Percentiles rank a stretch among this genome's conserved stretches.
phyloP scores from a whole-genome alignment of 2,888 invertebrate species.

The Pachycephus smyrnensis region DNA sequence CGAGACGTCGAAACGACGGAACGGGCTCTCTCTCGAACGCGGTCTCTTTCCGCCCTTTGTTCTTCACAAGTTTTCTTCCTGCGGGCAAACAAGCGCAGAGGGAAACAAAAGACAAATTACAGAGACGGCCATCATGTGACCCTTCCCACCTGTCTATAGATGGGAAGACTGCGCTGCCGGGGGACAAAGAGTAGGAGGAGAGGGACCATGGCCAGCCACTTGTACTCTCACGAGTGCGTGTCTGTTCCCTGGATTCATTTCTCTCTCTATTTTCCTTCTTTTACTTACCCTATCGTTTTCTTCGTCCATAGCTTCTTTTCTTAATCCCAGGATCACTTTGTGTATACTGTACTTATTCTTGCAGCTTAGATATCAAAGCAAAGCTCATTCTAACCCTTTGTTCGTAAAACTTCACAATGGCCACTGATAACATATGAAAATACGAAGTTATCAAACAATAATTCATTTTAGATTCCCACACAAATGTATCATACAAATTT shows the following conservation, averaged over 20 bases:
- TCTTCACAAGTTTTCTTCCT: slow-evolving; percentile 58
- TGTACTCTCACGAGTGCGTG: slow-evolving; percentile 1
- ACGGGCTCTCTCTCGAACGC: slow-evolving; percentile 21
- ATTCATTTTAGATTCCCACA: background rate
- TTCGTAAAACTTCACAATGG: background rate
- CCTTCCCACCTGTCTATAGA: slow-evolving; percentile 59
- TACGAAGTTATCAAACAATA: background rate
- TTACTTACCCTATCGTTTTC: background rate
- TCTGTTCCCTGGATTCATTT: background rate
- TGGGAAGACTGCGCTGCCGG: slow-evolving; percentile 14
- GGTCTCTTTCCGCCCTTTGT: slow-evolving; percentile 60
- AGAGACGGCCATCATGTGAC: slow-evolving; percentile 60
- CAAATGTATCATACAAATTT: background rate
- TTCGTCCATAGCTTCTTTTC: background rate
- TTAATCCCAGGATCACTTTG: background rate
- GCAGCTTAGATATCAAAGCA: background rate
- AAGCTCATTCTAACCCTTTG: background rate
- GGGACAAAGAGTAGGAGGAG: background rate
- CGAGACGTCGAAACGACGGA: slow-evolving; percentile 4
- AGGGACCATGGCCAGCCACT: slow-evolving; percentile 6
- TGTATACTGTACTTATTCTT: background rate
- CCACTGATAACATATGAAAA: background rate
- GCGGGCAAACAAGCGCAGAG: slow-evolving; percentile 37
- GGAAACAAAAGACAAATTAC: slow-evolving; percentile 65
- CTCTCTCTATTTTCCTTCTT: background rate